These are phyloP conservation scores for Chloroceryle amazona DNA, from an alignment of 2,797 vertebrate species.

Conservation along the genomic window DNA sequence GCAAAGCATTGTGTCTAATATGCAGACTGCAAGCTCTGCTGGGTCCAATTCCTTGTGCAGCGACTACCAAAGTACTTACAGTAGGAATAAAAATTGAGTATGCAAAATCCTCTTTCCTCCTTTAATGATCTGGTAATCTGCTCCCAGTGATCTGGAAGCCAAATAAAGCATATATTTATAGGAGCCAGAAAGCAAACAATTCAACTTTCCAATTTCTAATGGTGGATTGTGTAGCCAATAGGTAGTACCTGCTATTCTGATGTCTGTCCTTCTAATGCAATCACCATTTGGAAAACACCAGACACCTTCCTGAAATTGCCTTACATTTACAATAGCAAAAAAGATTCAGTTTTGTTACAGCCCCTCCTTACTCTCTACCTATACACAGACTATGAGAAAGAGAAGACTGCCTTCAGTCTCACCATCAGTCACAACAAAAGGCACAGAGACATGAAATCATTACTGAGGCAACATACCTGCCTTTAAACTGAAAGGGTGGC, in stretches of 20 bases:
- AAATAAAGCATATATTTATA: conserved; percentile 35
- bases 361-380: not conserved
- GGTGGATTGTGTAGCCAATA: not conserved
- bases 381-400: not conserved
- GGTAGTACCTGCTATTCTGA: not conserved
- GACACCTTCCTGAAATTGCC: not conserved
- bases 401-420: not conserved
- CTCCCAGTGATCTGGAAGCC: conserved; percentile 1
- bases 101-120: conserved; percentile 23
- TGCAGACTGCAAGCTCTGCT: not conserved
- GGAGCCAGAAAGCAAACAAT: conserved; percentile 14
- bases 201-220: not conserved
- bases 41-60: not conserved
- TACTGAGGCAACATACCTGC: not conserved
- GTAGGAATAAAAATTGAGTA: not conserved
- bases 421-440: not conserved
- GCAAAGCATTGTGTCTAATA: not conserved
- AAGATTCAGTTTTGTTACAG: not conserved
- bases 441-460: not conserved
- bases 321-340: not conserved
- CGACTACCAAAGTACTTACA: not conserved
- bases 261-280: not conserved
- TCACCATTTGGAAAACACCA: not conserved
- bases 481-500: not conserved
- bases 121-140: conserved; percentile 14